Percentiles rank a stretch among this genome's conserved stretches.
Conservation (phyloP, 2,888 invertebrate genomes). For the Frankliniella fusca region DNA sequence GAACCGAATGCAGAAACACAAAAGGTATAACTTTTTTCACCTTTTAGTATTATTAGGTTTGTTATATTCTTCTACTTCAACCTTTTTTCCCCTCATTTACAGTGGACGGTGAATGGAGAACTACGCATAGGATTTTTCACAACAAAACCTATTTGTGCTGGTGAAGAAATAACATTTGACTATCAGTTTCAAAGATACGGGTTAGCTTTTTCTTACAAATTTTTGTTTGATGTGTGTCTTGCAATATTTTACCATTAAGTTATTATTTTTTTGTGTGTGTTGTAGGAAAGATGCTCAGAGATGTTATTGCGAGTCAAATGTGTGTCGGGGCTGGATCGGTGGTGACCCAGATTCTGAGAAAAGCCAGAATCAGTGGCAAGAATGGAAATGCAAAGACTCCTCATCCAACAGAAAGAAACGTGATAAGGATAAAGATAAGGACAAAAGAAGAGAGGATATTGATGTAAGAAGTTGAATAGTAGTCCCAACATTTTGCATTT, state of each 20-base stretch:
- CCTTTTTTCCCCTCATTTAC: constrained; percentile 38
- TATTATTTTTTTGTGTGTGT: constrained; percentile 32
- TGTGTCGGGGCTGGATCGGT: constrained; percentile 94
- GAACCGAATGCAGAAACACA: constrained; percentile 98
- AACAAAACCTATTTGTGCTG: constrained; percentile 70
- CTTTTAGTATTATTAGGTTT: neutral
- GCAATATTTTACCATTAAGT: constrained; percentile 36
- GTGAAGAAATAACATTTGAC: constrained; percentile 97
- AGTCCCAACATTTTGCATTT: neutral
- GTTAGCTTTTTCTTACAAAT: constrained; percentile 51
- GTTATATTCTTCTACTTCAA: constrained; percentile 15
- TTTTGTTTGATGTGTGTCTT: constrained; percentile 32
- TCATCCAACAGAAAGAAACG: constrained; percentile 30
- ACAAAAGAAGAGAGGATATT: constrained; percentile 51
- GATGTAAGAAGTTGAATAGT: constrained; percentile 49
- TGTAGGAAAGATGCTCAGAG: constrained; percentile 89
- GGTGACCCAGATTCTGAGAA: constrained; percentile 59
- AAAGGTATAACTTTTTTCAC: constrained; percentile 55
- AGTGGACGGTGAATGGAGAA: constrained; percentile 89
- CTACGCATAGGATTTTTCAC: constrained; percentile 96
- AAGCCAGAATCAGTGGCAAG: constrained; percentile 32
- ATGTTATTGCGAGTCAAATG: constrained; percentile 85
- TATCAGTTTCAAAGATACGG: constrained; percentile 97
- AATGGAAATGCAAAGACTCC: constrained; percentile 33
- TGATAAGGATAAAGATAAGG: constrained; percentile 48